Base-by-base conservation (phyloP, 2,797 vertebrate genomes). In the Odontamblyopus rebecca region DNA sequence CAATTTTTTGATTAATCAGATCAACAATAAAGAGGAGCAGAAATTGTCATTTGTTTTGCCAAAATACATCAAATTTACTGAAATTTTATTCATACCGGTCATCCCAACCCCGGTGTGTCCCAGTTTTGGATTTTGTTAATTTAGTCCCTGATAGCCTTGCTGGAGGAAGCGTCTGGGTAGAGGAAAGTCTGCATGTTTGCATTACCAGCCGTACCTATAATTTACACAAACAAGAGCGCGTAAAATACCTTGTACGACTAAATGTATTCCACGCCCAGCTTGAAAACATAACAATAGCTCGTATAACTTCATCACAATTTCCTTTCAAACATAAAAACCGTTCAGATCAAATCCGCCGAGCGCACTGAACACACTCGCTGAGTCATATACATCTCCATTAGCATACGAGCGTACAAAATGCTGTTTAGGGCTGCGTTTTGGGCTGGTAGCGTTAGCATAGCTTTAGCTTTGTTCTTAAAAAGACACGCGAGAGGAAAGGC, bases 391-490 rank as follows among this genome's bases (percentile, higher is more conserved):
- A 77, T 83, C 23, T 56, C 13, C 75, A 86, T 86, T 85, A 78
- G 73, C 77, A 66, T 64, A 0, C 27, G 5, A 76, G 72, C 75
- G 77, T 80, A 78, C 82, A 84, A 82, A 82, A 74, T 48, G 71
- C 57, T 73, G 84, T 86, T 87, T 76, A 71, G 78, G 71, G 74
- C 30, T 3, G 80, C 76, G 80, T 74, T 74, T 81, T 70, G 15
- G 76, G 78, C 73, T 35, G 80, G n/a, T 69, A 62, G 74, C 77
- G 78, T 86, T 85, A 78, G 84, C 80, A 73, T 61, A 64, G 72
- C 35, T 18, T 16, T 16, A 0, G 60, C 88, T 90, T 88, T 88
- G 86, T 87, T 91, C 84, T 91, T 86, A 26, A 23, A 82, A 82
- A 87, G 79, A 72, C 81, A 54, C 72, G 75, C 85, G 68, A 74